These are phyloP conservation scores for Lycaon pictus DNA, from an alignment of 2,113 vertebrate genomes.

Conservation along the genomic window DNA sequence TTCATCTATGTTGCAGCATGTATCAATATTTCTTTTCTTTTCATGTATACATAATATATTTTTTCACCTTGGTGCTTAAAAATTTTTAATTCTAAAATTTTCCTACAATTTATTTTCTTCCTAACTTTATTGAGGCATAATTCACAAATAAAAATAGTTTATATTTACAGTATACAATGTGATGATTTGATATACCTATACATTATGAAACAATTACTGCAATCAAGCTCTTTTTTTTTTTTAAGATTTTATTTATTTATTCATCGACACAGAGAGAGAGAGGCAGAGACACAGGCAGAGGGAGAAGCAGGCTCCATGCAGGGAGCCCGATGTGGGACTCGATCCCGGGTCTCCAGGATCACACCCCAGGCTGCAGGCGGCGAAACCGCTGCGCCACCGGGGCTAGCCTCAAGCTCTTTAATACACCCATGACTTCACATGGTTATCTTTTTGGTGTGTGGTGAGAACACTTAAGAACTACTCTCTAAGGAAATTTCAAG, in stretches of 20 bases:
- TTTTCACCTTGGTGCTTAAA: slow-evolving; percentile 6
- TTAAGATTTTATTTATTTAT: background rate
- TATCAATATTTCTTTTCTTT: background rate
- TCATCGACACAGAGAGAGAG: no score
- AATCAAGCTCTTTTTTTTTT: background rate
- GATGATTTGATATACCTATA: background rate
- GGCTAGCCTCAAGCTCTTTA: background rate
- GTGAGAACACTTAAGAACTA: background rate
- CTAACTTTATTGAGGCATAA: background rate
- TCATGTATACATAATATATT: background rate
- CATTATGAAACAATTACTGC: background rate
- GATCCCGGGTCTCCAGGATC: no score
- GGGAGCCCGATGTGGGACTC: no score
- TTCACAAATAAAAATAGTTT: background rate
- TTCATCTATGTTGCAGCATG: background rate
- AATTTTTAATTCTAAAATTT: background rate
- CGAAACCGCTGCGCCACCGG: no score
- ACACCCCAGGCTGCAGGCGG: no score
- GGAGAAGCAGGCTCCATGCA: no score
- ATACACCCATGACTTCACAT: background rate
- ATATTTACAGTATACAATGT: background rate
- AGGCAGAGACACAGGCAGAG: no score
- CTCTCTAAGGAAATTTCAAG: background rate
- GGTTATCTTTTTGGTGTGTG: background rate
- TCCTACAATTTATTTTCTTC: background rate